Percentiles rank a stretch among this genome's conserved stretches.
phyloP scores from a whole-genome alignment of 2,113 vertebrate species.

The Perca flavescens region DNA sequence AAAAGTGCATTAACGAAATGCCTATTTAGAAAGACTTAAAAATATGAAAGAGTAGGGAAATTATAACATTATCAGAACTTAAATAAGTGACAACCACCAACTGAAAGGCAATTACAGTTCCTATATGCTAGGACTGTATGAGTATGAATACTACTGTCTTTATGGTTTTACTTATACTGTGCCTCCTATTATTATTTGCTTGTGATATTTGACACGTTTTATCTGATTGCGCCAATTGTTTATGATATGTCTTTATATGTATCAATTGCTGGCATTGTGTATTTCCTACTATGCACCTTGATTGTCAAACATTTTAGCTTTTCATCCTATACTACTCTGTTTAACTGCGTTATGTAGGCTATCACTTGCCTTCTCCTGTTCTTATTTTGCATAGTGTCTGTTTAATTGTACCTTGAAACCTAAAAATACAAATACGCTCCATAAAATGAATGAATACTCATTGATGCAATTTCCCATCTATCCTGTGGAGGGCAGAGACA shows the following conservation, averaged over 20 bases:
- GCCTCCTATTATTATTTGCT: slow-evolving; percentile 4
- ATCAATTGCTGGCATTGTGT: background rate
- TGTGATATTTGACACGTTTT: background rate
- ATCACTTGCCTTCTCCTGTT: background rate
- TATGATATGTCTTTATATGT: background rate
- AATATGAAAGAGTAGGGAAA: background rate
- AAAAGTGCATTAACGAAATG: too few species aligned
- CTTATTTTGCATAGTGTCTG: background rate
- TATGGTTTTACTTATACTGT: background rate
- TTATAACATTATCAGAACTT: too few species aligned
- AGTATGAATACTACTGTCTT: background rate
- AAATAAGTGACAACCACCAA: background rate
- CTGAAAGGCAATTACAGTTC: background rate
- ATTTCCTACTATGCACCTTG: background rate
- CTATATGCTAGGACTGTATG: background rate
- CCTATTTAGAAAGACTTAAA: background rate
- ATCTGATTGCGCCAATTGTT: background rate
- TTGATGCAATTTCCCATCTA: background rate
- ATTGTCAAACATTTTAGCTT: background rate
- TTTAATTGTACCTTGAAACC: background rate
- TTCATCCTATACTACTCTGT: background rate
- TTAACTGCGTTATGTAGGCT: background rate
- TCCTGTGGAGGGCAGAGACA: slow-evolving; percentile 30
- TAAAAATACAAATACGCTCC: background rate
- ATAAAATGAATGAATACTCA: background rate